Evolutionary conservation across 2,113 vertebrate genomes (phyloP).

Genomic region (Aldabrachelys gigantea): DNA sequence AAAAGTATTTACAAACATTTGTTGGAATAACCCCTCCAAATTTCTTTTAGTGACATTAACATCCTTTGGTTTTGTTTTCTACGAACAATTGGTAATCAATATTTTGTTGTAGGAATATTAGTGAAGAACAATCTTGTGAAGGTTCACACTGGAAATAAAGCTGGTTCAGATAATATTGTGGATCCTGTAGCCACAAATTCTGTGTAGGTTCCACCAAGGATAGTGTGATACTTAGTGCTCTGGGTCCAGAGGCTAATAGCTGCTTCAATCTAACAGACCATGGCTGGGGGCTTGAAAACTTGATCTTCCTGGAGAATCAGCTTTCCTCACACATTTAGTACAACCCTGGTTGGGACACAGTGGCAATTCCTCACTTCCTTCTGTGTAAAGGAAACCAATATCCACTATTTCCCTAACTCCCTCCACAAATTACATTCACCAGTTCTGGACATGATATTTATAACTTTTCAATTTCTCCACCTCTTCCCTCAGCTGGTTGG

Average conservation of each 20-base stretch:
- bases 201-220: not conserved
- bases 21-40: not conserved
- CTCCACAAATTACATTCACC: not conserved
- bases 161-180: not conserved
- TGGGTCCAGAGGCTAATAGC: not conserved
- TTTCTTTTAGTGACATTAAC: not conserved
- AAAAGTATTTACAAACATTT: not conserved
- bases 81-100: not conserved
- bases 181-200: not conserved
- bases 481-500: not conserved
- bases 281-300: no score
- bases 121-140: not conserved
- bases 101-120: not conserved
- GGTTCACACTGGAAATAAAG: not conserved
- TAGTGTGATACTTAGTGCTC: not conserved
- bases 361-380: not conserved
- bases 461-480: not conserved
- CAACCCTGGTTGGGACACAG: not conserved
- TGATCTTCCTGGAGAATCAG: not conserved
- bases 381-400: not conserved
- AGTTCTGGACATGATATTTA: not conserved
- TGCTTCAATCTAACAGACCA: not conserved
- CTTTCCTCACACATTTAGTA: no score
- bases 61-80: not conserved
- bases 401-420: not conserved